Base-by-base conservation (phyloP, 1,140 invertebrate genomes). In the Lanistes nyassanus region DNA sequence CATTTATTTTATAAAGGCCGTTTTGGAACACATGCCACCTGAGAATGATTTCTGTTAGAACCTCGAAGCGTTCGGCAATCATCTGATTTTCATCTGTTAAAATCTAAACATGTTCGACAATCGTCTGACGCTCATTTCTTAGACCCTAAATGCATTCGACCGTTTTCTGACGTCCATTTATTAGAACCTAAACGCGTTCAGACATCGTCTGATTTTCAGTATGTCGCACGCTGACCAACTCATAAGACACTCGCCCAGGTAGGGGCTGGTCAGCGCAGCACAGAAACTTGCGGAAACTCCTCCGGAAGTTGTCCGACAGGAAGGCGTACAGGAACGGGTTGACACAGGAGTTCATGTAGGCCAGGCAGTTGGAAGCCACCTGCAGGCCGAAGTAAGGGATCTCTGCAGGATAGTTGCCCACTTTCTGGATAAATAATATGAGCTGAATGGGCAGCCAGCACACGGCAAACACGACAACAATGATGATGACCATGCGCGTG, bases 271-370 rank as follows among this genome's bases (percentile, higher is more conserved):
- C 42, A 31, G 79, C 74, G 73, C 86, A 87, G 80, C 83, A 85
- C 4, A 89, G 74, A 55, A 94, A 91, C 88, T 94, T 94, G 37
- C 92, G 90, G 85, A 96, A 96, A 4, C 94, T 94, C 80, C 95
- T 93, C 37, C 94, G 91, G 89, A 97, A 97, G 87, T 95, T 95
- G 78, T 96, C 94, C 1, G 94, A 95, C 0, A 96, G 91, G 85
- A 96, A 96, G 0, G 97, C 96, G 89, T 98, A 98, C n/a, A 98
- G 92, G 76, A 98, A 94, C 0, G 97, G 97, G 87, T 98, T 98
- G 75, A 98, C 93, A 85, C 96, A 98, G 78, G 95, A 96, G 90
- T 98, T 98, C 88, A 94, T 95, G 89, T 98, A 98, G 5, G 96
- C 96, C 68, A 98, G 89, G n/a, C 97, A 94, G 84, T 98, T 95